Evolutionary conservation across 2,888 invertebrate genomes (phyloP).

Genomic region (Hyles lineata): DNA sequence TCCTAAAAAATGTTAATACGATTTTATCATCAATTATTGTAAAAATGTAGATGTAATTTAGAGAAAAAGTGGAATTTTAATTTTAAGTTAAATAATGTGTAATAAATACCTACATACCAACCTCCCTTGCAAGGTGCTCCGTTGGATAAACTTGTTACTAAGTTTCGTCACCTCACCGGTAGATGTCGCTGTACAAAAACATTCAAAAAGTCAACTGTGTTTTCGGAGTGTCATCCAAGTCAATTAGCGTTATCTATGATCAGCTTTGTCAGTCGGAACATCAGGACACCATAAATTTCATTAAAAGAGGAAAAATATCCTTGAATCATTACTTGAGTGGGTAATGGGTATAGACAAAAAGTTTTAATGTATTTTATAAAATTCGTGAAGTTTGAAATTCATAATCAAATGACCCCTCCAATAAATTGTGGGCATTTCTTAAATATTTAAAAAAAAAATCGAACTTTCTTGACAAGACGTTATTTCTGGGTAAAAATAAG

Average conservation of each 20-base stretch:
- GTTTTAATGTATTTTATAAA: not conserved
- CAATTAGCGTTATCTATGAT: constrained; percentile 62
- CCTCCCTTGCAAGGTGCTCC: not conserved
- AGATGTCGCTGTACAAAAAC: not conserved
- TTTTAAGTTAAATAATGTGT: no score
- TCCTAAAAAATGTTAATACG: no score
- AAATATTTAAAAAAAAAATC: no score
- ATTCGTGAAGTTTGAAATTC: not conserved
- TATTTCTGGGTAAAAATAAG: no score
- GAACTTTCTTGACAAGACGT: no score
- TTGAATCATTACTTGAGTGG: constrained; percentile 43
- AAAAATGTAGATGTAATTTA: no score
- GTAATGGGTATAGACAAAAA: not conserved
- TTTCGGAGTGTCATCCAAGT: constrained; percentile 43
- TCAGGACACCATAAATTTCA: constrained; percentile 54
- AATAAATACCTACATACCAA: not conserved
- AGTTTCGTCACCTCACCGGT: not conserved
- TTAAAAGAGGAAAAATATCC: constrained; percentile 50
- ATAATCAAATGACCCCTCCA: no score
- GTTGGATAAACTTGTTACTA: not conserved
- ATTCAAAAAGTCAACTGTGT: not conserved
- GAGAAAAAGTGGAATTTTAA: no score
- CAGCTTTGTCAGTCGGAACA: constrained; percentile 45
- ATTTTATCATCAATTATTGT: no score
- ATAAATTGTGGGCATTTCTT: no score